These are phyloP conservation scores for Lithophane socia DNA, from an alignment of 2,888 invertebrate genomes.

Conservation along the genomic window DNA sequence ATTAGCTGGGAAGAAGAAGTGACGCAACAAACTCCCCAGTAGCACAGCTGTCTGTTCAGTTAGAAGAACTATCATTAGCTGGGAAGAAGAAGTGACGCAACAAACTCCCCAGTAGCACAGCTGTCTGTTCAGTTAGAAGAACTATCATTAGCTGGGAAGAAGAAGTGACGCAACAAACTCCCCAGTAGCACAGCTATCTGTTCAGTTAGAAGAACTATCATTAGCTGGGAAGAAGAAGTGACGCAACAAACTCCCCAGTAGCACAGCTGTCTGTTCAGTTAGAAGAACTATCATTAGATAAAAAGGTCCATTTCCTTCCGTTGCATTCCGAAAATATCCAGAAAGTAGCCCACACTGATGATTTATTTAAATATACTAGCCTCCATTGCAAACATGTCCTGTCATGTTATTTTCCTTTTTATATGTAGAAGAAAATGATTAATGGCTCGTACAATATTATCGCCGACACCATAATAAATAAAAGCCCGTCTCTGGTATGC, in stretches of 20 bases:
- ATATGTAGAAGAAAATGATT: neutral
- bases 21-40: neutral
- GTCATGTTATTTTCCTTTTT: neutral
- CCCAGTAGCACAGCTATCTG: neutral
- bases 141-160: too few relatives aligned
- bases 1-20: too few relatives aligned
- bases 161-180: neutral
- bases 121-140: neutral
- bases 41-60: neutral
- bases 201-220: neutral
- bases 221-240: too few relatives aligned
- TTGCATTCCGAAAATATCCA: neutral
- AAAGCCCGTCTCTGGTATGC: constrained; percentile 35
- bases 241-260: neutral
- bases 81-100: too few relatives aligned
- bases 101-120: neutral
- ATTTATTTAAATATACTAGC: neutral
- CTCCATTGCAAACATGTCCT: neutral
- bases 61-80: neutral
- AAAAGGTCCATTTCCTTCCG: neutral
- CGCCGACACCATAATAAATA: constrained; percentile 35
- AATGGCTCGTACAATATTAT: neutral
- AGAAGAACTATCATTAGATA: neutral
- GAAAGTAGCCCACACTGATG: neutral
- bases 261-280: neutral